Evolutionary conservation across 2,888 invertebrate genomes (phyloP).

Genomic region (Eristalis tenax): DNA sequence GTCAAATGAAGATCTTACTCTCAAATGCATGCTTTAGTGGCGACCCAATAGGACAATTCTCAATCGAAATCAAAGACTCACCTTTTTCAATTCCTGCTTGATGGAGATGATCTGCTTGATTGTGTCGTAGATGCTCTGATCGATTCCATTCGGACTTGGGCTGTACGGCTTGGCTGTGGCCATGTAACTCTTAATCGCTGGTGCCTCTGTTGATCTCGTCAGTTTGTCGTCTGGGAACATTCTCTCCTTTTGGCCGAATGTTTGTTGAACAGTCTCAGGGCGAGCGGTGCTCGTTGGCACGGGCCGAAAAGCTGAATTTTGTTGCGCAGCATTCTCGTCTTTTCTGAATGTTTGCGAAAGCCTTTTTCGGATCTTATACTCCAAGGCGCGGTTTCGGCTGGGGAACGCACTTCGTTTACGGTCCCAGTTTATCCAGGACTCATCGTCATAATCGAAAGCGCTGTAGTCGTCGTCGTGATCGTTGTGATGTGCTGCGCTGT

Average conservation of each 20-base stretch:
- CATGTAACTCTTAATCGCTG: conserved; percentile 33
- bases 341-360: neutral
- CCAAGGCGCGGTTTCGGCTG: neutral
- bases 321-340: neutral
- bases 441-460: conserved; percentile 79
- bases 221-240: neutral
- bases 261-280: conserved; percentile 72
- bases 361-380: conserved; percentile 68
- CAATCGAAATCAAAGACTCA: conserved; percentile 1
- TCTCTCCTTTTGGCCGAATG: conserved; percentile 84
- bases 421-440: conserved; percentile 81
- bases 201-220: neutral
- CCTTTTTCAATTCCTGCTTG: conserved; percentile 80
- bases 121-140: conserved; percentile 82
- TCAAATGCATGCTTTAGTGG: too few species aligned
- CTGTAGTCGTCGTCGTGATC: conserved; percentile 73
- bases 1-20: too few species aligned
- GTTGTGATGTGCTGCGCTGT: conserved; percentile 38
- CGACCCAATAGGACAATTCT: too few species aligned
- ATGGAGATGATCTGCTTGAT: conserved; percentile 83
- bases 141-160: conserved; percentile 19
- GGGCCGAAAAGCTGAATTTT: conserved; percentile 8
- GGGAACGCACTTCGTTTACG: conserved; percentile 79
- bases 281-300: conserved; percentile 80
- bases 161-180: conserved; percentile 2